Base-by-base conservation (phyloP, 2,888 invertebrate genomes). In the Cyaniris semiargus region DNA sequence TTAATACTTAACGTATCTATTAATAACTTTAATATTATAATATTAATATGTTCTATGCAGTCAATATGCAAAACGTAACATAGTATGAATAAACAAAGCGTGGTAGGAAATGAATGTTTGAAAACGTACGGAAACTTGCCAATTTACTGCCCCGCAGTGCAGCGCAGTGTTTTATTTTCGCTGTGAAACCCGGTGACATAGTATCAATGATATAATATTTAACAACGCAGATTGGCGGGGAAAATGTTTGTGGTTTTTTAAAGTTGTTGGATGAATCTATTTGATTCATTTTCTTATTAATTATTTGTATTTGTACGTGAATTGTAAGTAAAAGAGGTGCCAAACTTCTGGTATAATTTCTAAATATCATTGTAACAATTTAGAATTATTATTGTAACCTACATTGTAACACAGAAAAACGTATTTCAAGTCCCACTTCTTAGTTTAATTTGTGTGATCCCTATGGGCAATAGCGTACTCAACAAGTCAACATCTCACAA, bases 131-230 rank as follows among this genome's bases (percentile, higher is more conserved):
- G 72, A 72, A 72, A 48, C 72, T 72, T 72, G 72, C 48, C 72
- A 72, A 48, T 48, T 72, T 72, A 72, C 72, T 48, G n/a, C 21
- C 71, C 72, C 72, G 72, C 72, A 48, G 72, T 72, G 71, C 7
- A 27, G 44, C 48, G 71, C 38, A 72, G 71, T 38, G 38, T 72
- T 72, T 72, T 72, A 72, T 72, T 72, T 72, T 72, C 21, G 38
- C 44, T n/a, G 34, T 72, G 21, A 72, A 72, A 72, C n/a, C 38
- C 21, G 38, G 71, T 44, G 38, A 72, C 70, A 70, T n/a, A 34
- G 31, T 70, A 70, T 70, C 70, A 70, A 70, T 70, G 70, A 70
- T 34, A 70, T 70, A 70, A 70, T 70, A 70, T 70, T 70, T 34
- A 70, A 70, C 21, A 23, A 27, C 60, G 4, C 5, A 27, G 60